Evolutionary conservation across 2,797 vertebrate species (phyloP), one percentile per base, ranked within the genome.

Genomic region (Aeoliscus strigatus): DNA sequence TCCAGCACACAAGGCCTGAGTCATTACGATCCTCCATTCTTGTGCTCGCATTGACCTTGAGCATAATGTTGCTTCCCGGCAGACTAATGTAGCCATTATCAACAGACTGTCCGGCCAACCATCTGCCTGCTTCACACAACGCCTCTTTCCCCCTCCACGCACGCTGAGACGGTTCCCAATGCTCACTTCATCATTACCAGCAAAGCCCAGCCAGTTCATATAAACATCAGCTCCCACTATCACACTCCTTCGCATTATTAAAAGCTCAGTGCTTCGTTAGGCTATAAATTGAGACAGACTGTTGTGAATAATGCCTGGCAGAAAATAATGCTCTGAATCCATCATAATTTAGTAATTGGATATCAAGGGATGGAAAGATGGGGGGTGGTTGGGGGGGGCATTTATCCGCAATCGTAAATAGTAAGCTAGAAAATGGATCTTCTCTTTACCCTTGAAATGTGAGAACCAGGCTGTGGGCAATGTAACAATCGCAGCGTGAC

Each of bases 81-180:
- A 83, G 79, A 83, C 77, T 82, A 80, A 84, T 83, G 80, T 62
- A 60, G 67, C 75, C 70, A 79, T 86, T 85, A 86, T 73, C 68
- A 64, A 72, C 75, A 70, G 59, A 42, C 68, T 77, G 77, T 71
- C 77, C 66, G 9, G 60, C 72, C 75, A 73, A 70, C 81, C 85
- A 83, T 84, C 83, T 87, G 85, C 82, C 78, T 61, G 71, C 63
- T 60, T 41, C 65, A 18, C 63, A 50, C 65, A 46, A 32, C 23
- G 37, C 61, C 60, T 39, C 39, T 1, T 75, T 28, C 39, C 49
- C 51, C 40, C 35, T 40, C 39, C 36, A 38, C 57, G 33, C 49
- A 54, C 39, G 1, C 62, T 39, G 54, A 75, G 56, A 63, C 37
- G 1, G 48, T 14, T 79, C 73, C 79, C 72, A 38, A 33, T 39